Evolutionary conservation across 2,113 vertebrate genomes (phyloP).

Genomic region (Colinus virginianus): DNA sequence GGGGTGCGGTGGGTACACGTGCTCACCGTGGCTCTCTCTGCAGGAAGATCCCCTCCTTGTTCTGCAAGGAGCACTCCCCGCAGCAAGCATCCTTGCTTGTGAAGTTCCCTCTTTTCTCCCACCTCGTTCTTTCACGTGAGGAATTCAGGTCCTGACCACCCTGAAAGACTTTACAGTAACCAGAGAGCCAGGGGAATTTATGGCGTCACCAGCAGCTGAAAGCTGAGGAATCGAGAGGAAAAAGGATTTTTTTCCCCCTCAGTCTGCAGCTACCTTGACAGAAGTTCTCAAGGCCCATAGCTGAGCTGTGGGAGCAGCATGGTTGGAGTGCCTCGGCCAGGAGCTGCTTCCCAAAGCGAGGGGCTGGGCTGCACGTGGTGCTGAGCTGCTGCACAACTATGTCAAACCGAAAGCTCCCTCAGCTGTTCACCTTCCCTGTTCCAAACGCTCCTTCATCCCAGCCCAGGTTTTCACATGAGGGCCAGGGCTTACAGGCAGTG

Average conservation of each 20-base stretch:
- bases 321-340: not conserved
- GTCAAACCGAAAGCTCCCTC: not conserved
- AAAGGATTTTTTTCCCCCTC: not conserved
- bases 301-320: not conserved
- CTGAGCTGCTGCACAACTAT: not conserved
- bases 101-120: not conserved
- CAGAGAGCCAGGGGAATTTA: conserved; percentile 56
- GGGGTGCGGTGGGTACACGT: no score
- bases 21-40: not conserved
- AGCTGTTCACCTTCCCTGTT: not conserved
- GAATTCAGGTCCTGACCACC: conserved; percentile 42
- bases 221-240: conserved; percentile 28
- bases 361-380: not conserved
- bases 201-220: not conserved
- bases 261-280: conserved; percentile 31
- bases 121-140: not conserved
- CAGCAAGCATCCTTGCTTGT: not conserved
- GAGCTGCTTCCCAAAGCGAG: not conserved
- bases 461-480: no score
- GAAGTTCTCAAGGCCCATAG: conserved; percentile 14
- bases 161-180: conserved; percentile 46
- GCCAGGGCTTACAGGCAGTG: no score
- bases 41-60: not conserved
- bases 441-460: no score
- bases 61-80: not conserved